Conservation (phyloP, 2,888 invertebrate species). For the Andrena bicolor region DNA sequence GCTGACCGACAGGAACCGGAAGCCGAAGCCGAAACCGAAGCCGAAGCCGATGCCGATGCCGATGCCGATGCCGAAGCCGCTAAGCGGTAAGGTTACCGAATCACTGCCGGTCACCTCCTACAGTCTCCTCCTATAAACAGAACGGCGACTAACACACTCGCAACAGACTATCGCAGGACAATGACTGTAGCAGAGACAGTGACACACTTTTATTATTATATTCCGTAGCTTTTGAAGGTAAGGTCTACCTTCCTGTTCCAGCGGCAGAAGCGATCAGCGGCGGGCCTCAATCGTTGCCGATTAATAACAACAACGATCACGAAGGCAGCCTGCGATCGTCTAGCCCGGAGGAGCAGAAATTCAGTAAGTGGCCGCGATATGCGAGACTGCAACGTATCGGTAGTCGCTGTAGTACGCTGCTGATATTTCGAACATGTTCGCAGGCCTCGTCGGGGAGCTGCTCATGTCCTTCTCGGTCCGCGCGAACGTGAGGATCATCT, state of each 20-base stretch:
- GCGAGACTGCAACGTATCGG: too few relatives aligned
- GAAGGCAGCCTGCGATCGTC: constrained; percentile 73
- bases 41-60: too few relatives aligned
- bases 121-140: not conserved
- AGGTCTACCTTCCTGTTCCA: constrained; percentile 83
- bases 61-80: constrained; percentile 21
- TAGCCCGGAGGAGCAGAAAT: constrained; percentile 73
- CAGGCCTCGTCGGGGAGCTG: constrained; percentile 81
- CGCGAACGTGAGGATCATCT: constrained; percentile 82
- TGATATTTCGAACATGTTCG: constrained; percentile 25
- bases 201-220: constrained; percentile 73
- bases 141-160: constrained; percentile 57
- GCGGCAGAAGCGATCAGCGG: constrained; percentile 77
- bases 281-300: constrained; percentile 58
- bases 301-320: constrained; percentile 73
- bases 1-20: constrained; percentile 73
- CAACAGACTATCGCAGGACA: constrained; percentile 66
- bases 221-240: constrained; percentile 80
- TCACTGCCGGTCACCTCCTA: not conserved
- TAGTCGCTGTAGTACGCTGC: too few relatives aligned
- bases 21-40: constrained; percentile 50
- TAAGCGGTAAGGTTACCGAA: constrained; percentile 75
- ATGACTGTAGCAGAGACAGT: constrained; percentile 70
- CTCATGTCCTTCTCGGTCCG: constrained; percentile 83
- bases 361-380: constrained; percentile 77